phyloP scores from a whole-genome alignment of 2,888 invertebrate genomes.

The Frankliniella intonsa region DNA sequence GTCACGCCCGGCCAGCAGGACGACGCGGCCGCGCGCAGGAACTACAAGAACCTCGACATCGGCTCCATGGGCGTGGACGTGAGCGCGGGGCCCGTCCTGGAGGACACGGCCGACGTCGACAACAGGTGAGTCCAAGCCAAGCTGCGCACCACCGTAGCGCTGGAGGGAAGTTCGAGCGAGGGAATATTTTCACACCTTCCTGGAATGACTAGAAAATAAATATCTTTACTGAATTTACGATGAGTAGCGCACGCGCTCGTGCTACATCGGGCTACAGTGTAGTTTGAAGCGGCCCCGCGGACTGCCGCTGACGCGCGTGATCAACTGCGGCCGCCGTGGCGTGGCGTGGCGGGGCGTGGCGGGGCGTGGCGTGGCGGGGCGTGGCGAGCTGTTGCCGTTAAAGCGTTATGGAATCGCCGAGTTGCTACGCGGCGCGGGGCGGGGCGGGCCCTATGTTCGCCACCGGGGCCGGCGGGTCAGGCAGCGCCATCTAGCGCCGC shows the following conservation, averaged over 20 bases:
- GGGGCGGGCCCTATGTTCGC: background rate
- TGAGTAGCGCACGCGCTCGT: too few species aligned
- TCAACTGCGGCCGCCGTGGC: background rate
- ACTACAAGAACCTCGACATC: slow-evolving; percentile 63
- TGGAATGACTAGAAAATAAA: too few species aligned
- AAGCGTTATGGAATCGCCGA: background rate
- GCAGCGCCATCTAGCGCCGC: background rate
- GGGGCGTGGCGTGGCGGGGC: too few species aligned
- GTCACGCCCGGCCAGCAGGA: slow-evolving; percentile 43
- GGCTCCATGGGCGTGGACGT: slow-evolving; percentile 68
- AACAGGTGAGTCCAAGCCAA: slow-evolving; percentile 49
- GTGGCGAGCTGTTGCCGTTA: background rate
- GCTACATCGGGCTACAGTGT: too few species aligned
- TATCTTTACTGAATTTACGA: too few species aligned
- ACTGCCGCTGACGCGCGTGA: background rate
- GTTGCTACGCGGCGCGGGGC: background rate
- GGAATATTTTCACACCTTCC: too few species aligned
- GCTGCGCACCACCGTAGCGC: background rate
- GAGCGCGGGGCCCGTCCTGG: slow-evolving; percentile 53
- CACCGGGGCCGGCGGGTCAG: background rate
- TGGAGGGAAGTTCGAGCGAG: too few species aligned
- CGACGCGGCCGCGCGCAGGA: slow-evolving; percentile 48
- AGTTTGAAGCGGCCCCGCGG: background rate
- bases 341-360: too few species aligned
- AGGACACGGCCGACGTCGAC: slow-evolving; percentile 43